These are phyloP conservation scores for Echinometra lucunter DNA, from an alignment of 53 echinoderm and acorn worm species.

Conservation along the genomic window DNA sequence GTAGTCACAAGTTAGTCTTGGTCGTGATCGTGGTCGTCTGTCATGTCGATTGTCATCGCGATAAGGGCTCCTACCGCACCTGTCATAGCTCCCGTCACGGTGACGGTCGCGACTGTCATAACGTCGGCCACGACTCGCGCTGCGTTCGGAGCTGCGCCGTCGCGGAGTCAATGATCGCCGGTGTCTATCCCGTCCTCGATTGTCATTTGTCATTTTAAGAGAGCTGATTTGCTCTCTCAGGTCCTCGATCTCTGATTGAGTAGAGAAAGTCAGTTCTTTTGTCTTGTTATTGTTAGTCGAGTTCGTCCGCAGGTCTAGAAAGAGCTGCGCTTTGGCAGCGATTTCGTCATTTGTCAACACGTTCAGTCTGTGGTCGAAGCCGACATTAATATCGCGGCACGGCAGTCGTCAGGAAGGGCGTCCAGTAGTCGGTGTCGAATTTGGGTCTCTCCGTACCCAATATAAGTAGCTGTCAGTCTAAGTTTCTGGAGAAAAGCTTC, in stretches of 20 bases:
- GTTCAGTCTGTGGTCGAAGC: background rate
- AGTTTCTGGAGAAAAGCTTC: conserved; percentile 54
- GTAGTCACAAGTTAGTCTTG: background rate
- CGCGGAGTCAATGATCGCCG: conserved; percentile 9
- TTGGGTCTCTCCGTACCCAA: conserved; percentile 63
- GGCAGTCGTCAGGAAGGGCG: conserved; percentile 51
- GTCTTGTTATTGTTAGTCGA: no score
- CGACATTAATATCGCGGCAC: conserved; percentile 70
- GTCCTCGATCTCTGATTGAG: background rate
- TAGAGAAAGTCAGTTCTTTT: background rate
- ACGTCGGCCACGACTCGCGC: background rate
- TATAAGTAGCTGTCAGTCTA: conserved; percentile 10
- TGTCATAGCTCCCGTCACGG: no score
- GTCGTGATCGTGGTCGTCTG: background rate
- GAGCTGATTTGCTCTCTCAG: background rate
- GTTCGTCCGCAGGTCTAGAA: background rate
- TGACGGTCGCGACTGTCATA: no score
- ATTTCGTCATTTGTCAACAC: background rate
- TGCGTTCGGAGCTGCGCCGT: no score
- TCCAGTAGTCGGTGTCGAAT: conserved; percentile 59
- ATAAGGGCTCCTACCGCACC: background rate
- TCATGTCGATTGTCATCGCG: background rate
- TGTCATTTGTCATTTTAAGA: background rate
- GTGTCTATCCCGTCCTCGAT: background rate
- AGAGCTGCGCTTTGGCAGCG: conserved; percentile 32